Evolutionary conservation across 2,888 invertebrate species (phyloP), one percentile per base, ranked within the genome.

Genomic region (Axea sp.): DNA sequence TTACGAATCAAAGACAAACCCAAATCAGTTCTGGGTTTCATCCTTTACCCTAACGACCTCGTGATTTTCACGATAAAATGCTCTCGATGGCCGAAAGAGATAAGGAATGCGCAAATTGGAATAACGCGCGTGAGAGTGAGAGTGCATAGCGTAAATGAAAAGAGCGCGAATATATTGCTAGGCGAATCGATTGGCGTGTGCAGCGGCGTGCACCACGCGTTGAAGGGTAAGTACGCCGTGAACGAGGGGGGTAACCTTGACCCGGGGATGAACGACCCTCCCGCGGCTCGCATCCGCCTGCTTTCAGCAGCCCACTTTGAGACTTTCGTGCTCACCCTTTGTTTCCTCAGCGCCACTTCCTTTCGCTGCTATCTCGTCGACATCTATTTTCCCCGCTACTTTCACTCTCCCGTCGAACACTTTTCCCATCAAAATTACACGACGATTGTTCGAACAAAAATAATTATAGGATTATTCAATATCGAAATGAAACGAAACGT

Each of bases 181-280:
- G 22, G 57, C 73, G 72, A 73, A 77, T 77, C 77, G 76, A 80
- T 78, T 77, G 72, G 73, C 47, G 74, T 14, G 41, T 65, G 67
- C 64, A 37, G 37, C 28, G 22, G 30, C 57, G 62, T 68, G 43
- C 55, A 72, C 67, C 60, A 65, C 55, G 60, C 69, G 47, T 37
- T 37, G 47, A 65, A 57, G 78, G 78, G 74, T 76, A 79, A 82
- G 75, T 76, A 76, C 76, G 76, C 76, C 31, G 76, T 78, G 77
- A 80, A 80, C 82, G 82, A 81, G 43, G 76, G 73, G 73, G 71
- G 71, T 84, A 87, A 87, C 87, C 87, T 87, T 87, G 87, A 87
- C 87, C 87, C 85, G 83, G 82, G 86, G 84, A 86, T 84, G 85
- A 86, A 85, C 85, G 85, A 86, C 85, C 86, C 86, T 82, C 80